phyloP scores from a whole-genome alignment of 2,797 vertebrate genomes.

The Pipistrellus nathusii region DNA sequence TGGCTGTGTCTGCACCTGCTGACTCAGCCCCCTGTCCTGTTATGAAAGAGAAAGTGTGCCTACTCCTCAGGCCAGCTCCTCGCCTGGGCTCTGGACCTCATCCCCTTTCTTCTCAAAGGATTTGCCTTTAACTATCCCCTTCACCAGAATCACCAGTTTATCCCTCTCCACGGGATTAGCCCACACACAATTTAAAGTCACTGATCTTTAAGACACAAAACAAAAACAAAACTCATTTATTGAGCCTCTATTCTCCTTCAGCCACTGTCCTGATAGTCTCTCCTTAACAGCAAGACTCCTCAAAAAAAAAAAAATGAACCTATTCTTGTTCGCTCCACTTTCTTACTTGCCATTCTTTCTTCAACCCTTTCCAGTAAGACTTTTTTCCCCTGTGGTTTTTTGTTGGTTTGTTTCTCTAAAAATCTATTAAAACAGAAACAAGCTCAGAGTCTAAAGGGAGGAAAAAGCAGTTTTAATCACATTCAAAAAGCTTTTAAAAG shows the following conservation, averaged over 20 bases:
- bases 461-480: slow-evolving; percentile 83
- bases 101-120: not conserved
- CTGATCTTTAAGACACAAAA: not conserved
- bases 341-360: not conserved
- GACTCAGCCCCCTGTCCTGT: not conserved
- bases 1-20: not conserved
- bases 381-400: not conserved
- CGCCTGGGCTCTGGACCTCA: too few relatives aligned
- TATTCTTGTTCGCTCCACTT: not conserved
- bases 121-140: not conserved
- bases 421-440: slow-evolving; percentile 87
- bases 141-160: not conserved
- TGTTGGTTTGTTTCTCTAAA: slow-evolving; percentile 80
- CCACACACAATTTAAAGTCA: not conserved
- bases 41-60: not conserved
- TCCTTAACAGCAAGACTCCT: not conserved
- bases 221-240: not conserved
- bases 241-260: not conserved
- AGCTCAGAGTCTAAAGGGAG: slow-evolving; percentile 77
- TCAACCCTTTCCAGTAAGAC: not conserved
- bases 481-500: slow-evolving; percentile 84
- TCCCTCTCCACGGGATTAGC: not conserved
- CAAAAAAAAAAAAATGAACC: not conserved
- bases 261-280: not conserved
- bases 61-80: not conserved